Base-by-base conservation (phyloP, 1,140 invertebrate species). In the Microplitis mediator region DNA sequence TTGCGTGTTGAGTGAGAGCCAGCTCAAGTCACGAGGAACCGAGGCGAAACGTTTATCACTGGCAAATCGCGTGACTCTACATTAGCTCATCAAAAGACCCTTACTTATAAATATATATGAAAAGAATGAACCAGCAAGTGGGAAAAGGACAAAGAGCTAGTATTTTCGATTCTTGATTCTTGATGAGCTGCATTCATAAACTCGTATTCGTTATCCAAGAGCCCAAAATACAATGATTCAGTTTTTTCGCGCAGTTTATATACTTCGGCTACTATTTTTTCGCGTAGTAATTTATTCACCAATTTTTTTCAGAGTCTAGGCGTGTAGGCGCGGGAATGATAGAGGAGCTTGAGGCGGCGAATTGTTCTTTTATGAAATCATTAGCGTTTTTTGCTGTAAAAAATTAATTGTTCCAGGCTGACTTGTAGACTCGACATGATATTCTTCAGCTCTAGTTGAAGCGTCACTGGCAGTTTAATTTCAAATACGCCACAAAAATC, bases 1-100 rank as follows among this genome's bases (percentile, higher is more conserved):
- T 81, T 76, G 80, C 80, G 80, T 81, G 80, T 71, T 69, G 16
- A 50, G 64, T 75, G 77, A 80, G 71, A 70, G 78, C 74, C 76
- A 65, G 74, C 76, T 74, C 72, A 63, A 71, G 74, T 71, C 77
- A 76, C 75, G 78, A 77, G 74, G 75, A 78, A 69, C 72, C 51
- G 64, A 74, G 77, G 75, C 76, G 72, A 81, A 81, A 79, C 76
- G 80, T 81, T 81, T 78, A 81, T 80, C 77, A 77, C 74, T 74
- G 74, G 23, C 58, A 16, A 72, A 80, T 80, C 79, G 80, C 79
- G 79, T 81, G 80, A 81, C 79, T 76, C 60, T 67, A 69, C 72
- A 72, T 78, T 77, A 72, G 73, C 70, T 75, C 77, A 73, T 76
- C 69, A 72, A 72, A 77, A 74, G 72, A 74, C 73, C 75, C 76